Conservation (phyloP, 2,888 invertebrate species). For the Macrophya annulata region DNA sequence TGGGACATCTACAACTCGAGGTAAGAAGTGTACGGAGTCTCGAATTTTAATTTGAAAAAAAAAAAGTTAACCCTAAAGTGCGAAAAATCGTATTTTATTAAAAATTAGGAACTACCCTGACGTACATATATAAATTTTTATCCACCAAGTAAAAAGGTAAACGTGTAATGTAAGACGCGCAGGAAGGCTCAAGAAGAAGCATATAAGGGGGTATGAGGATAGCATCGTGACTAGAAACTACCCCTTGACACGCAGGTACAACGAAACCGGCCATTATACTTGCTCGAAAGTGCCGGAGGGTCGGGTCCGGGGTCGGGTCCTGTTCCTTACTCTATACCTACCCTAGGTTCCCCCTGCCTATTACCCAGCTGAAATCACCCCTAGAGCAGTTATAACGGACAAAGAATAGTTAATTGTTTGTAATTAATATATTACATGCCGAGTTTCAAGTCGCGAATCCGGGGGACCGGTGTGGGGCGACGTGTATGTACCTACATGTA, state of each 20-base stretch:
- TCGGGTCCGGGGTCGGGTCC: neutral
- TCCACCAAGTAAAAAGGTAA: neutral
- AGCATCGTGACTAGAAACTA: slow-evolving; percentile 66
- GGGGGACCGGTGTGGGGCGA: slow-evolving; percentile 45
- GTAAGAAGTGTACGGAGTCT: no score
- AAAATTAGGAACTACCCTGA: no score
- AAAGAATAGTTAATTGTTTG: slow-evolving; percentile 75
- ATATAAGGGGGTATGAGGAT: neutral
- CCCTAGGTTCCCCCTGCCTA: neutral
- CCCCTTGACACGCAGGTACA: slow-evolving; percentile 74
- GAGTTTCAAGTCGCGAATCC: slow-evolving; percentile 68
- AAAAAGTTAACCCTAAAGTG: no score
- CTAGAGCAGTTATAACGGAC: slow-evolving; percentile 34
- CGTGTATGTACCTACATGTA: neutral
- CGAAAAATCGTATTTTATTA: no score
- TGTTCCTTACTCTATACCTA: neutral
- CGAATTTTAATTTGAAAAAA: no score
- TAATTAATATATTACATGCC: slow-evolving; percentile 76
- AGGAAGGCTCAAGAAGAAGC: neutral
- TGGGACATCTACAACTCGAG: no score
- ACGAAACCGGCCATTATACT: slow-evolving; percentile 72
- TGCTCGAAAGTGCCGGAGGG: slow-evolving; percentile 49
- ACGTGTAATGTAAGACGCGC: neutral
- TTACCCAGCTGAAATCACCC: neutral
- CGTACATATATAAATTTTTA: no score